Conservation (phyloP, 2,888 invertebrate genomes). For the Nephrotoma guestfalica region DNA sequence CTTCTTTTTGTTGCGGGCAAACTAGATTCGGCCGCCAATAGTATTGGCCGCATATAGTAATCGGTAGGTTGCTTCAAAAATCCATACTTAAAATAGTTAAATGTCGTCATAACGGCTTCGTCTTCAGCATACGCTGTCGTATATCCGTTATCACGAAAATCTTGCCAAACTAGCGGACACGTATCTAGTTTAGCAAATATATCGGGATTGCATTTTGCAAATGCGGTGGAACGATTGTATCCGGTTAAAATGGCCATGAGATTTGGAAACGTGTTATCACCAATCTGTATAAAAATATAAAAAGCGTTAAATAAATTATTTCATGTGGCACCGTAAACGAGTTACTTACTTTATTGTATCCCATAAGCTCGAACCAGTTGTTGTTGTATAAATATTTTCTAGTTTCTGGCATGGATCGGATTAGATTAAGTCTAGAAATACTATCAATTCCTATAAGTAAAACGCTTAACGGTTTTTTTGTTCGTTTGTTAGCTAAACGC, state of each 20-base stretch:
- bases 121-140: constrained; percentile 73
- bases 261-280: constrained; percentile 84
- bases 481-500: constrained; percentile 22
- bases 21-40: constrained; percentile 48
- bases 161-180: constrained; percentile 64
- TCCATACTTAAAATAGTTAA: constrained; percentile 53
- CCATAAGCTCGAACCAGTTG: constrained; percentile 56
- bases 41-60: constrained; percentile 63
- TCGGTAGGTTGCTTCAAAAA: constrained; percentile 64
- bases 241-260: constrained; percentile 71
- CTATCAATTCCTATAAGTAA: constrained; percentile 74
- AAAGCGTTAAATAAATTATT: neutral
- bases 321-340: neutral
- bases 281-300: constrained; percentile 33
- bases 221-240: constrained; percentile 34
- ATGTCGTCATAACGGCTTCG: constrained; percentile 50
- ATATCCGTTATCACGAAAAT: constrained; percentile 54
- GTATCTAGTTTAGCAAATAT: constrained; percentile 44
- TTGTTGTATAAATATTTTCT: constrained; percentile 47
- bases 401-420: constrained; percentile 61
- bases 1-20: constrained; percentile 36
- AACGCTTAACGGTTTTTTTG: constrained; percentile 41
- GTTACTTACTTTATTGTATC: constrained; percentile 47
- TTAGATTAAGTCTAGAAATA: constrained; percentile 63
- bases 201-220: constrained; percentile 35